These are phyloP conservation scores for Gymnothorax javanicus DNA, from an alignment of 2,797 vertebrate genomes.

Conservation along the genomic window DNA sequence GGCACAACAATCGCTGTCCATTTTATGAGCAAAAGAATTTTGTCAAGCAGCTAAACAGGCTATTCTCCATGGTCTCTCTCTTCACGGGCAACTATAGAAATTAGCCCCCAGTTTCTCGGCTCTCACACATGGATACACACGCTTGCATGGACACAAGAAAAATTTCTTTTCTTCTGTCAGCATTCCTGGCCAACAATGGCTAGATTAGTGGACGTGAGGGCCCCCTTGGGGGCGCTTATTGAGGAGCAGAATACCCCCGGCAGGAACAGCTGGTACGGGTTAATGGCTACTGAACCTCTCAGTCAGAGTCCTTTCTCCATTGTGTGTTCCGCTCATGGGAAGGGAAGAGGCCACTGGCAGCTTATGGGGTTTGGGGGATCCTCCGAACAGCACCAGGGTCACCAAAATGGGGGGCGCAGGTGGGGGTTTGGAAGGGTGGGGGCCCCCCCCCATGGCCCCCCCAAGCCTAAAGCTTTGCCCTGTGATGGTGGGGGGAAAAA, in stretches of 20 bases:
- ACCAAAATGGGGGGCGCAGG: conserved; percentile 77
- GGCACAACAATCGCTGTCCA: conserved; percentile 70
- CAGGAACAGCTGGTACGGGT: conserved; percentile 99
- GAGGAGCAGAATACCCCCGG: conserved; percentile 99
- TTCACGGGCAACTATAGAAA: conserved; percentile 99
- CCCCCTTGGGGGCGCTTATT: conserved; percentile 98
- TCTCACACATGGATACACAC: conserved; percentile 99
- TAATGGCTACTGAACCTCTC: conserved; percentile 99
- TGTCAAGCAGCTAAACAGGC: conserved; percentile 84
- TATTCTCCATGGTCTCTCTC: conserved; percentile 93
- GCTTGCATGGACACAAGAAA: conserved; percentile 99
- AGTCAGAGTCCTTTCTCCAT: conserved; percentile 99
- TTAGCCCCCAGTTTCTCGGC: conserved; percentile 99
- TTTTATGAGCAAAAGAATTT: conserved; percentile 69
- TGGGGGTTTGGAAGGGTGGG: conserved; percentile 49
- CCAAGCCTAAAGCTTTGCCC: conserved; percentile 59
- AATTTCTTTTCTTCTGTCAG: conserved; percentile 99
- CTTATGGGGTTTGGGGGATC: conserved; percentile 94
- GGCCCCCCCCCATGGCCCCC: conserved; percentile 58
- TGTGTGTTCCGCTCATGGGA: conserved; percentile 99
- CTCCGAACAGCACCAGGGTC: conserved; percentile 92
- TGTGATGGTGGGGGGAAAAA: conserved; percentile 38
- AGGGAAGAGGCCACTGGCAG: conserved; percentile 99
- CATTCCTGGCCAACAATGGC: conserved; percentile 99
- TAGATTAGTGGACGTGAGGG: conserved; percentile 99